Evolutionary conservation across 2,113 vertebrate genomes (phyloP).

Genomic region (Sakesphorus luctuosus): DNA sequence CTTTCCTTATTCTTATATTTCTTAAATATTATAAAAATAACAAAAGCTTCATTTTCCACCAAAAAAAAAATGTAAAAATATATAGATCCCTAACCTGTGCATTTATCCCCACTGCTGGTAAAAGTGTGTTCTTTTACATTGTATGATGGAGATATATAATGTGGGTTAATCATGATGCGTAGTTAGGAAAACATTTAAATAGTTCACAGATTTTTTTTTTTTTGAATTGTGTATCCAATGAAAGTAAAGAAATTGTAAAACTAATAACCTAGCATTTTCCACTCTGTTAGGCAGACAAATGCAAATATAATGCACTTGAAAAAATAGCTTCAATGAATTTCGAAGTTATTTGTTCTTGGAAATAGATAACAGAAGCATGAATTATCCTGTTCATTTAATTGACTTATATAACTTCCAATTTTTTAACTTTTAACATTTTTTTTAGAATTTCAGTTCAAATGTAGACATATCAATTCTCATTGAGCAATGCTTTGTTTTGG

Average conservation of each 20-base stretch:
- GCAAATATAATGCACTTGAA: neutral
- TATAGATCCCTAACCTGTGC: neutral
- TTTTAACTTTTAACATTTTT: neutral
- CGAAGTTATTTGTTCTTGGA: neutral
- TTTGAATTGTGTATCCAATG: neutral
- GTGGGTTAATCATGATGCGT: neutral
- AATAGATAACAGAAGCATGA: neutral
- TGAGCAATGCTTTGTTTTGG: neutral
- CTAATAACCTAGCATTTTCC: neutral
- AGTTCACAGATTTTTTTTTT: neutral
- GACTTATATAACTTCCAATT: neutral
- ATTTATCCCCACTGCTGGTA: neutral
- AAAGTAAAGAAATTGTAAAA: neutral
- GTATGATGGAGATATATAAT: neutral
- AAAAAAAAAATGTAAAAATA: neutral
- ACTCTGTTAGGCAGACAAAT: neutral
- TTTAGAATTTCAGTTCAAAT: neutral
- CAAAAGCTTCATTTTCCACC: neutral
- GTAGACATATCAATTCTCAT: neutral
- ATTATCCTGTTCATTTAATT: neutral
- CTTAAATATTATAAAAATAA: neutral
- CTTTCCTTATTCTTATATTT: neutral
- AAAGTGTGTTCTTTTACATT: neutral
- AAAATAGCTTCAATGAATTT: neutral
- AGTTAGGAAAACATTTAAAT: neutral